Evolutionary conservation across 2,888 invertebrate genomes (phyloP).

Genomic region (Thereva nobilitata): DNA sequence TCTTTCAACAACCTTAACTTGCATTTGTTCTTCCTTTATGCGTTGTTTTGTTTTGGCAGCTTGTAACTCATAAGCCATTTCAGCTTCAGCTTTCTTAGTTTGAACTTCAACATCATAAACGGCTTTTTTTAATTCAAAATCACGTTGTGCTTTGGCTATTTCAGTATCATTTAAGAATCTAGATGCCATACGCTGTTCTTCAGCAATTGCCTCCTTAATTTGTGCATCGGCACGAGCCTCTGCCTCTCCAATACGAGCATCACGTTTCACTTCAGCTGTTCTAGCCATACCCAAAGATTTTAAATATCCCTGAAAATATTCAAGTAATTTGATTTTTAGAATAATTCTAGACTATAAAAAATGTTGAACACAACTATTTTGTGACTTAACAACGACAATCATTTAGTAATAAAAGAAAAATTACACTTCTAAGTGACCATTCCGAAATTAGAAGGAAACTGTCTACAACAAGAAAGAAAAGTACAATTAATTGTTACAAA

Average conservation of each 20-base stretch:
- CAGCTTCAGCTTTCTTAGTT: constrained; percentile 85
- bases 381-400: neutral
- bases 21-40: constrained; percentile 97
- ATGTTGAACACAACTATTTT: neutral
- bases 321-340: constrained; percentile 18
- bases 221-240: constrained; percentile 73
- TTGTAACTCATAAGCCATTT: constrained; percentile 90
- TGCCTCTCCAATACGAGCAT: constrained; percentile 96
- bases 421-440: too few relatives aligned
- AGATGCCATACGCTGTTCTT: constrained; percentile 94
- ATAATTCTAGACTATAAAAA: neutral
- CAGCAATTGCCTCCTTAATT: constrained; percentile 94
- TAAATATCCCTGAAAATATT: constrained; percentile 65
- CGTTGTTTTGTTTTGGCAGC: constrained; percentile 95
- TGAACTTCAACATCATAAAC: constrained; percentile 97
- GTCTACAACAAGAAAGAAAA: too few relatives aligned
- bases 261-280: constrained; percentile 92
- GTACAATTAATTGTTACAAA: too few relatives aligned
- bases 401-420: too few relatives aligned
- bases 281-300: constrained; percentile 93
- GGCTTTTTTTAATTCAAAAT: constrained; percentile 96
- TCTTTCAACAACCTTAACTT: constrained; percentile 88
- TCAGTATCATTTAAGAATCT: constrained; percentile 94
- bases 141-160: constrained; percentile 94
- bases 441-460: too few relatives aligned